phyloP scores from a whole-genome alignment of 2,113 vertebrate genomes.

The Paedocypris sp. region DNA sequence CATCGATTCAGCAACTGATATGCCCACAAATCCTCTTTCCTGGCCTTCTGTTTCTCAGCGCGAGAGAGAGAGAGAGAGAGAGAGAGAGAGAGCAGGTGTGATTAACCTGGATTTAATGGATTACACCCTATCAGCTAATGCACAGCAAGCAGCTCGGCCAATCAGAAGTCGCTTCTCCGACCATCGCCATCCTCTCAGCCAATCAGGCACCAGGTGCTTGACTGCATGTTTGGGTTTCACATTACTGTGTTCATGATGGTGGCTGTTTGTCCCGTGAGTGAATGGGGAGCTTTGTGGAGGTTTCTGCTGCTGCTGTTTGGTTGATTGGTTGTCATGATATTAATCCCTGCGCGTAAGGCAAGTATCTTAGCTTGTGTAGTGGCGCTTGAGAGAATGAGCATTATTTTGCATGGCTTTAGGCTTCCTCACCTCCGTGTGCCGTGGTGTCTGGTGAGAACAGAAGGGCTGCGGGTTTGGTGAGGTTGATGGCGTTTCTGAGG shows the following conservation, averaged over 20 bases:
- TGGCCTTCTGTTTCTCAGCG: neutral
- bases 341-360: slow-evolving; percentile 7
- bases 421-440: neutral
- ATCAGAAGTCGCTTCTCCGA: slow-evolving; percentile 5
- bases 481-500: too few relatives aligned
- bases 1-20: neutral
- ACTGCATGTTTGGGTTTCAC: slow-evolving; percentile 13
- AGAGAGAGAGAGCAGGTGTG: slow-evolving; percentile 42
- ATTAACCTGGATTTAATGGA: slow-evolving; percentile 48
- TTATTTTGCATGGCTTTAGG: neutral
- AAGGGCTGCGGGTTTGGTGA: neutral
- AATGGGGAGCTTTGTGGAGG: neutral
- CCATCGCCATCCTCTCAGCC: neutral
- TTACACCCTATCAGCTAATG: slow-evolving; percentile 39
- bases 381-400: neutral
- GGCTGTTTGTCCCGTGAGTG: too few relatives aligned
- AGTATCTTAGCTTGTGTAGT: neutral
- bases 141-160: slow-evolving; percentile 27
- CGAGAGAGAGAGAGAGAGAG: too few relatives aligned
- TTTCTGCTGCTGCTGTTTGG: neutral
- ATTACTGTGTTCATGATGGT: neutral
- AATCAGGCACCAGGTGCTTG: neutral
- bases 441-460: slow-evolving; percentile 5
- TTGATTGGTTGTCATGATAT: neutral
- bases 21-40: neutral